Percentiles rank a stretch among this genome's conserved stretches.
phyloP scores from a whole-genome alignment of 92 coral and sea anemone genomes.

The Epizoanthus scotinus region DNA sequence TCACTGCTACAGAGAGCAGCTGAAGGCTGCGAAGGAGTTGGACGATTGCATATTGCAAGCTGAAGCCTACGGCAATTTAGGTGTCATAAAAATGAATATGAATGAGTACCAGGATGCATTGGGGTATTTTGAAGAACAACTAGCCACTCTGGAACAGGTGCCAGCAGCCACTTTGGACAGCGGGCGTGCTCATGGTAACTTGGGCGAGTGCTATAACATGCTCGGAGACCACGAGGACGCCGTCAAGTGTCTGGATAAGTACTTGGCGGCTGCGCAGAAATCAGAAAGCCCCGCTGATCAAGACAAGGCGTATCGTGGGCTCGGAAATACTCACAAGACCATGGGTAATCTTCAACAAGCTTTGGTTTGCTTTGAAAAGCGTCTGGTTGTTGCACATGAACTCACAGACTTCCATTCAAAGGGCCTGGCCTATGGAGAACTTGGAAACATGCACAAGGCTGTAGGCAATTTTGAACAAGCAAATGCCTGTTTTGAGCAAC shows the following conservation, averaged over 20 bases:
- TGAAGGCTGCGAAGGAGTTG: conserved; percentile 70
- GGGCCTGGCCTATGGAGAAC: conserved; percentile 92
- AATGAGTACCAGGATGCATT: conserved; percentile 80
- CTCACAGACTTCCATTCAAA: conserved; percentile 87
- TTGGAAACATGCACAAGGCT: conserved; percentile 92
- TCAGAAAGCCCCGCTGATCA: conserved; percentile 87
- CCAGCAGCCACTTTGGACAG: conserved; percentile 81
- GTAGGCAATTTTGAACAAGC: conserved; percentile 97
- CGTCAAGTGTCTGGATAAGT: conserved; percentile 70
- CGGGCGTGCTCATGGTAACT: conserved; percentile 93
- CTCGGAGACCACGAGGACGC: conserved; percentile 85
- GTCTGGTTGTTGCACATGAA: conserved; percentile 94
- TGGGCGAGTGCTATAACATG: conserved; percentile 85
- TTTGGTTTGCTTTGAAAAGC: conserved; percentile 93
- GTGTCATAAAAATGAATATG: conserved; percentile 72
- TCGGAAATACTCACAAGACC: conserved; percentile 87
- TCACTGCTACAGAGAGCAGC: conserved; percentile 84
- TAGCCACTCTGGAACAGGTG: conserved; percentile 76
- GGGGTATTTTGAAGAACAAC: conserved; percentile 82
- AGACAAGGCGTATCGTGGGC: conserved; percentile 98
- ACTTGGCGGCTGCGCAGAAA: conserved; percentile 85
- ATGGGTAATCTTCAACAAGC: conserved; percentile 96
- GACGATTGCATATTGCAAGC: conserved; percentile 73
- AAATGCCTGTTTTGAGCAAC: conserved; percentile 82
- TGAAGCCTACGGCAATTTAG: conserved; percentile 85